These are phyloP conservation scores for Misgurnus anguillicaudatus DNA, from an alignment of 2,113 vertebrate genomes.

Conservation along the genomic window DNA sequence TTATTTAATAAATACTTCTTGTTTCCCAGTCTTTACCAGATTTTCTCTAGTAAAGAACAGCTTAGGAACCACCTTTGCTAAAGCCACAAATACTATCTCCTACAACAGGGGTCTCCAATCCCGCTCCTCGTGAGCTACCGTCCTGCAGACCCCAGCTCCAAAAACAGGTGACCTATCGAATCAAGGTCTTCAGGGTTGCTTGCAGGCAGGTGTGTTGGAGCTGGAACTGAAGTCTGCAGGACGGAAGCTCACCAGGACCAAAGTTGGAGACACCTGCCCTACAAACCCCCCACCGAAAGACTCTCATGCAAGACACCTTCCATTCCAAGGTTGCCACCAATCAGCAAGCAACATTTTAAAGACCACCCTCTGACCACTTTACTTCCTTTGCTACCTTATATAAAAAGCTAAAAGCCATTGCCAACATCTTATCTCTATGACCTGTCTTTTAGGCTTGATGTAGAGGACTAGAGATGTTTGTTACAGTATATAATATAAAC, in stretches of 20 bases:
- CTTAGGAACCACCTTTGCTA: not conserved
- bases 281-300: slow-evolving; percentile 28
- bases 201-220: too few species aligned
- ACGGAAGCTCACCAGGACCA: too few species aligned
- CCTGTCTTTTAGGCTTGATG: not conserved
- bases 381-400: slow-evolving; percentile 4
- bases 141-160: not conserved
- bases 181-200: too few species aligned
- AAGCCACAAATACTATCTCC: too few species aligned
- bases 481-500: not conserved
- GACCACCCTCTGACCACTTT: slow-evolving; percentile 9
- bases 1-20: not conserved
- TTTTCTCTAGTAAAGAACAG: not conserved
- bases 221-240: too few species aligned
- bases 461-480: not conserved
- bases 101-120: too few species aligned
- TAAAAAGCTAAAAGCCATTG: not conserved
- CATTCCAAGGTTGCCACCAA: slow-evolving; percentile 32
- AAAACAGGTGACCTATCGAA: not conserved
- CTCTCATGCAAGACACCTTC: slow-evolving; percentile 66
- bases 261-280: too few species aligned
- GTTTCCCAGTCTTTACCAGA: not conserved
- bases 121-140: too few species aligned
- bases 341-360: slow-evolving; percentile 43
- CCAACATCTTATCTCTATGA: not conserved